Percentiles rank a stretch among this genome's conserved stretches.
Evolutionary conservation across 2,113 vertebrate genomes (phyloP).

Genomic region (Pelecanoides urinatrix): DNA sequence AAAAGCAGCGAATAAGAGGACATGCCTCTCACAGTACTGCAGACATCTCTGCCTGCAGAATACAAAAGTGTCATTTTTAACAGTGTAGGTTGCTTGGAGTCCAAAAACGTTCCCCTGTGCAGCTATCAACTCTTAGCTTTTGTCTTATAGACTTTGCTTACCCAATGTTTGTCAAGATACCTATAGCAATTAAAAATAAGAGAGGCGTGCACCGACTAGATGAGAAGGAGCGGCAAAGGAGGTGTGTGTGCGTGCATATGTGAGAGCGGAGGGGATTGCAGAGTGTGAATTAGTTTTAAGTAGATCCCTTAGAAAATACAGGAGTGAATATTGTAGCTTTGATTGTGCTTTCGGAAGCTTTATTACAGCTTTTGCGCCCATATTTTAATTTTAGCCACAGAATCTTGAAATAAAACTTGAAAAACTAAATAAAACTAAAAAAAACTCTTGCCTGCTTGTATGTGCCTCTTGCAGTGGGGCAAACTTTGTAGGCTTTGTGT

Average conservation of each 20-base stretch:
- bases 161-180: not conserved
- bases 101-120: not conserved
- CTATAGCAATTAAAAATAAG: not conserved
- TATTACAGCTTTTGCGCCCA: not conserved
- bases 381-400: not conserved
- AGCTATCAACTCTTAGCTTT: not conserved
- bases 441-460: not conserved
- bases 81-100: not conserved
- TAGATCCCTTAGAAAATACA: not conserved
- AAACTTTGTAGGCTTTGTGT: not conserved
- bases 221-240: not conserved
- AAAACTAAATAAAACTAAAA: too few relatives aligned
- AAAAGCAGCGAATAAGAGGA: not conserved
- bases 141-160: not conserved
- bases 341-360: not conserved
- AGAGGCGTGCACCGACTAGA: not conserved
- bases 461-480: not conserved
- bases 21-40: not conserved
- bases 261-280: not conserved
- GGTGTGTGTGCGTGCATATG: rapidly evolving
- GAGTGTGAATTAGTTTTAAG: not conserved
- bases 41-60: not conserved
- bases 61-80: not conserved
- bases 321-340: not conserved
- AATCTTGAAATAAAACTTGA: not conserved